Percentiles rank a stretch among this genome's conserved stretches.
Conservation (phyloP, 2,113 vertebrate genomes). For the Podocnemis expansa region DNA sequence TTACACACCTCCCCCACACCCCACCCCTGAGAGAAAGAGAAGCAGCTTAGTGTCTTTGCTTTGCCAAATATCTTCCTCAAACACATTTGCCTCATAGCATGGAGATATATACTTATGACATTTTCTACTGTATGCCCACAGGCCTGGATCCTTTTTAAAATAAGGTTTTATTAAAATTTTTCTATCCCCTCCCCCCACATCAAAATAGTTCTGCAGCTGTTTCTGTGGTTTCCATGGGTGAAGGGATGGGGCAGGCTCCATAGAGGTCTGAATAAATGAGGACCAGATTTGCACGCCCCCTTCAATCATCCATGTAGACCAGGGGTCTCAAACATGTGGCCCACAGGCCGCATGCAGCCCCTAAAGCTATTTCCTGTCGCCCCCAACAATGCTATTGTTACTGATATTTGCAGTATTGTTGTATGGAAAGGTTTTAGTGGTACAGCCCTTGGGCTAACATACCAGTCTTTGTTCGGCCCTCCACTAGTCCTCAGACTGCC, state of each 20-base stretch:
- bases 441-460: no score
- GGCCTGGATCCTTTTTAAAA: not conserved
- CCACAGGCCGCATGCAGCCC: no score
- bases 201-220: not conserved
- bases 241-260: fast-evolving
- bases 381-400: no score
- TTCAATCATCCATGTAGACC: not conserved
- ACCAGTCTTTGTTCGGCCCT: no score
- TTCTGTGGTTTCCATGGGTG: not conserved
- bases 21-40: not conserved
- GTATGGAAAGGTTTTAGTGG: no score
- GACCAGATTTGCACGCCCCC: not conserved
- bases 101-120: not conserved
- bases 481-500: no score
- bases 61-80: not conserved
- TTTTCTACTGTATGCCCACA: not conserved
- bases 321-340: no score
- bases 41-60: not conserved
- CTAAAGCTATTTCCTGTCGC: no score
- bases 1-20: not conserved
- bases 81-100: not conserved
- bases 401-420: no score
- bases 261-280: not conserved
- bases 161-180: no score
- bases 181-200: not conserved